These are phyloP conservation scores for Drosophila murphyi DNA, from an alignment of 1,140 invertebrate species.

Conservation along the genomic window DNA sequence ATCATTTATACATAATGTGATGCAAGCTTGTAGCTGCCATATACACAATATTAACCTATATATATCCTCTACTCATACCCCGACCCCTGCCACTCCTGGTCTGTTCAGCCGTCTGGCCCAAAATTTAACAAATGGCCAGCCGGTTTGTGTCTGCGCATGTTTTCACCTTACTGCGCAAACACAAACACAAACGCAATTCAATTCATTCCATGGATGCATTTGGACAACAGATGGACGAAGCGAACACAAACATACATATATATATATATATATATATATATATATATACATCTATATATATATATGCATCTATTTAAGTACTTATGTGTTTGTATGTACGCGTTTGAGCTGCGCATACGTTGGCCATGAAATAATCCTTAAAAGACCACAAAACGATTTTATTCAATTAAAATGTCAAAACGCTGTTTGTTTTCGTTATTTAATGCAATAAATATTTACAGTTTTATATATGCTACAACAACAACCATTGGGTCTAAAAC, in stretches of 20 bases:
- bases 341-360: constrained; percentile 32
- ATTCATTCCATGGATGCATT: constrained; percentile 50
- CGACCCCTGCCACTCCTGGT: not conserved
- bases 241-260: constrained; percentile 49
- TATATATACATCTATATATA: not conserved
- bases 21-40: constrained; percentile 24
- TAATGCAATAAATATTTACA: constrained; percentile 80
- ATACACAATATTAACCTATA: constrained; percentile 5
- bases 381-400: constrained; percentile 82
- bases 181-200: constrained; percentile 50
- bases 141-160: constrained; percentile 38
- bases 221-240: constrained; percentile 39
- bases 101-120: constrained; percentile 16
- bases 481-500: not conserved
- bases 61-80: not conserved
- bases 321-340: not conserved
- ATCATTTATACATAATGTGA: constrained; percentile 36
- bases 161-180: constrained; percentile 50
- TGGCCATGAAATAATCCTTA: constrained; percentile 81
- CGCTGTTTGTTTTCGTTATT: constrained; percentile 78
- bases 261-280: constrained; percentile 8
- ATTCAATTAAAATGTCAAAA: constrained; percentile 83
- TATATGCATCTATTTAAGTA: constrained; percentile 7
- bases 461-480: constrained; percentile 49
- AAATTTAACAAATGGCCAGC: constrained; percentile 15